Conservation (phyloP, 2,888 invertebrate genomes). For the Rapana venosa region DNA sequence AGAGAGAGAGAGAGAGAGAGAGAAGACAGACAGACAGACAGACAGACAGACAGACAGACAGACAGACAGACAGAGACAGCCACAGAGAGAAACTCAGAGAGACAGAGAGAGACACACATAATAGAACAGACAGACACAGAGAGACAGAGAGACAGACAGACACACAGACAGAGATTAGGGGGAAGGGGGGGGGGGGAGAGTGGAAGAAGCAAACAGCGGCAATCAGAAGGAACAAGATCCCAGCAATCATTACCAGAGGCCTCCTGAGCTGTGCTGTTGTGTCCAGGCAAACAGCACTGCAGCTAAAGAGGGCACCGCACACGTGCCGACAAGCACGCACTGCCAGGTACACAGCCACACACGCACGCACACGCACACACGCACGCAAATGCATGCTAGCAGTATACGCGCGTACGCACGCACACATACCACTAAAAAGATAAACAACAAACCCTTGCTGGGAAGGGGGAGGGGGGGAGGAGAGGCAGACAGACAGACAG, state of each 20-base stretch:
- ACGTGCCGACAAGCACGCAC: too few relatives aligned
- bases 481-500: neutral
- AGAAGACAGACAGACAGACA: neutral
- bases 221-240: neutral
- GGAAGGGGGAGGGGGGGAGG: neutral
- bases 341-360: too few relatives aligned
- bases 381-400: neutral
- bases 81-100: neutral
- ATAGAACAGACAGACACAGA: neutral
- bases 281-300: too few relatives aligned
- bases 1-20: neutral
- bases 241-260: too few relatives aligned
- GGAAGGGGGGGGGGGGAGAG: neutral
- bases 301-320: too few relatives aligned
- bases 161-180: neutral
- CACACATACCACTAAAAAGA: neutral
- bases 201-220: neutral
- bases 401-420: neutral
- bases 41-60: neutral
- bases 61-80: neutral
- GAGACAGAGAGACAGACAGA: neutral
- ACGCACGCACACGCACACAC: slow-evolving; percentile 8
- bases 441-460: neutral
- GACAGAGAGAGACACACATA: neutral
- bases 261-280: too few relatives aligned